Base-by-base conservation (phyloP, 2,888 invertebrate genomes). In the Steromphala cineraria region DNA sequence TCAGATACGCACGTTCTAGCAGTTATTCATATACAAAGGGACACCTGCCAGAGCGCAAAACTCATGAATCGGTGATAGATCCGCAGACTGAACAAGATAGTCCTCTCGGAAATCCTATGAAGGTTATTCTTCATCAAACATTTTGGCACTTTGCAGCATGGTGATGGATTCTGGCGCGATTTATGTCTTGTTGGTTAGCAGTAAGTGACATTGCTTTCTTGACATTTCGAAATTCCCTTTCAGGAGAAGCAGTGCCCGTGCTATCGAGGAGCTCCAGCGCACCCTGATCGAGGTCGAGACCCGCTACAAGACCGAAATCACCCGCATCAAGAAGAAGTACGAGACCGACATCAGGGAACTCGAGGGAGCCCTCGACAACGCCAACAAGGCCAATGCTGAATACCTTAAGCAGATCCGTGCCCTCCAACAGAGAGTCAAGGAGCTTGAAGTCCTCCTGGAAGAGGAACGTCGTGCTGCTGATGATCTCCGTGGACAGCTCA, bases 361-460 rank as follows among this genome's bases (percentile, higher is more conserved):
- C 76, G 93, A 93, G 86, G 91, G 87, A 80, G 93, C 93, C 80
- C 96, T 99, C 94, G 99, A 99, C 94, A 97, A 98, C 90, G 97
- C 98, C 95, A 99, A 99, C 96, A 98, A 99, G 95, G 98, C 96
- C 95, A 92, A 91, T 81, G 90, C 89, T 81, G 93, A 93, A 81
- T 96, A 99, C 94, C 98, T 98, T 94, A 97, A 98, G 90, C 97
- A 98, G 95, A 99, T 99, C 96, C 98, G 99, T 95, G 97, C 96
- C 95, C 98, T 99, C 94, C 97, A 98, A 88, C 95, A 98, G 94
- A 97, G 97, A 94, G 95, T 97, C 94, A 96, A 96, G 93, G 93
- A 93, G 85, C 89, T 93, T 80, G 93, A 93, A 85, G 83, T 89
- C 28, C 86, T 89, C 67, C 84, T 93, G 67, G 93, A 93, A 19